phyloP scores from a whole-genome alignment of 2,113 vertebrate species.

The Falco punctatus region DNA sequence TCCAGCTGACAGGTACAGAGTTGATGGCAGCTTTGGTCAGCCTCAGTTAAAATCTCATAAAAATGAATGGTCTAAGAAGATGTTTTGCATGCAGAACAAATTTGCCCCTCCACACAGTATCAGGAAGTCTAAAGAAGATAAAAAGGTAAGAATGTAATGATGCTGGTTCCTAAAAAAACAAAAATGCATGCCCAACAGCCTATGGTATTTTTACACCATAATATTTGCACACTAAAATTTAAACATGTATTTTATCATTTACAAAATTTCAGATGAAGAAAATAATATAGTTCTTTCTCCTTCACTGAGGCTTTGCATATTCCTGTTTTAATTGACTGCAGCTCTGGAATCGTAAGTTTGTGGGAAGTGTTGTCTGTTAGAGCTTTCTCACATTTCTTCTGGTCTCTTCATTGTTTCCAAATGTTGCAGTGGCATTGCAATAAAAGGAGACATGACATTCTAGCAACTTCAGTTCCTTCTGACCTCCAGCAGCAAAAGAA shows the following conservation, averaged over 20 bases:
- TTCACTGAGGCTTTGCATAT: not conserved
- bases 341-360: conserved; percentile 25
- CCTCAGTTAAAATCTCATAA: conserved; percentile 79
- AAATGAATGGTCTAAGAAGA: conserved; percentile 90
- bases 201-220: not conserved
- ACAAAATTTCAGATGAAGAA: not conserved
- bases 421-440: conserved; percentile 44
- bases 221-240: not conserved
- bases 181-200: not conserved
- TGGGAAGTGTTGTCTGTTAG: conserved; percentile 9
- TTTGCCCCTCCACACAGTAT: conserved; percentile 79
- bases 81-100: conserved; percentile 83
- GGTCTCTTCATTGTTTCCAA: conserved; percentile 62
- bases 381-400: conserved; percentile 52
- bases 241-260: not conserved
- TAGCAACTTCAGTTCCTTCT: conserved; percentile 6
- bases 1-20: conserved; percentile 93
- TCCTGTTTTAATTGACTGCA: conserved; percentile 19
- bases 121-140: conserved; percentile 85
- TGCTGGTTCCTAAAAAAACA: not conserved
- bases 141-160: conserved; percentile 82
- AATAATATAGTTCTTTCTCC: not conserved
- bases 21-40: conserved; percentile 82
- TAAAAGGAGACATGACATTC: conserved; percentile 39
- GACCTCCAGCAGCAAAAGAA: conserved; percentile 25